Conservation (phyloP, 1,140 invertebrate genomes). For the Drosophila ficusphila region DNA sequence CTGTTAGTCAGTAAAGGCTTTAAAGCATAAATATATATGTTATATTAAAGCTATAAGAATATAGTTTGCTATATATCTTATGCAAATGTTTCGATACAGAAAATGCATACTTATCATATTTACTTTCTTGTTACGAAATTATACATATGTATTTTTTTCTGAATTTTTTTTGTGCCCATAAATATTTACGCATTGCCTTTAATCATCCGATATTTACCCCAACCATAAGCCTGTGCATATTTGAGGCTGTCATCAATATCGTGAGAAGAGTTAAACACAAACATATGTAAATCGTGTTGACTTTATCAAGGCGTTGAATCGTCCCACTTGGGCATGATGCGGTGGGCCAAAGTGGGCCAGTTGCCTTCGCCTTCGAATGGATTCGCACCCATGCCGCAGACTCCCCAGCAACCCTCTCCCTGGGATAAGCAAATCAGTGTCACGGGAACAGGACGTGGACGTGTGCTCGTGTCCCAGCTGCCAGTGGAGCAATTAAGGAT, state of each 20-base stretch:
- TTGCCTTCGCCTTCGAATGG: constrained; percentile 27
- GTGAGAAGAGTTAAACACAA: constrained; percentile 25
- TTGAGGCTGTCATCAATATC: constrained; percentile 14
- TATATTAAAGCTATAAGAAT: too few species aligned
- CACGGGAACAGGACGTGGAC: constrained; percentile 69
- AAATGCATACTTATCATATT: too few species aligned
- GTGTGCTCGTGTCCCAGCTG: constrained; percentile 35
- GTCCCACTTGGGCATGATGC: constrained; percentile 58
- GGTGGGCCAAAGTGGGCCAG: constrained; percentile 31
- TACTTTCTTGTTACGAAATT: too few species aligned
- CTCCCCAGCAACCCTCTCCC: not conserved
- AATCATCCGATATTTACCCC: not conserved
- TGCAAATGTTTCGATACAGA: too few species aligned
- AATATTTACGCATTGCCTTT: not conserved
- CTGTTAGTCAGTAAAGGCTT: too few species aligned
- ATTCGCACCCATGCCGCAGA: not conserved
- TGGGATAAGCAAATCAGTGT: constrained; percentile 65
- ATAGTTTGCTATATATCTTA: too few species aligned
- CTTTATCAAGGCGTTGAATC: constrained; percentile 60
- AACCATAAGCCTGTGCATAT: not conserved
- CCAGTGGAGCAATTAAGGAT: constrained; percentile 74
- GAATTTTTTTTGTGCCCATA: too few species aligned
- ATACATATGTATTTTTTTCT: too few species aligned
- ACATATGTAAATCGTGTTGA: constrained; percentile 55
- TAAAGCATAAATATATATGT: too few species aligned